Conservation (phyloP, 2,113 vertebrate species). For the Bombycilla garrulus region DNA sequence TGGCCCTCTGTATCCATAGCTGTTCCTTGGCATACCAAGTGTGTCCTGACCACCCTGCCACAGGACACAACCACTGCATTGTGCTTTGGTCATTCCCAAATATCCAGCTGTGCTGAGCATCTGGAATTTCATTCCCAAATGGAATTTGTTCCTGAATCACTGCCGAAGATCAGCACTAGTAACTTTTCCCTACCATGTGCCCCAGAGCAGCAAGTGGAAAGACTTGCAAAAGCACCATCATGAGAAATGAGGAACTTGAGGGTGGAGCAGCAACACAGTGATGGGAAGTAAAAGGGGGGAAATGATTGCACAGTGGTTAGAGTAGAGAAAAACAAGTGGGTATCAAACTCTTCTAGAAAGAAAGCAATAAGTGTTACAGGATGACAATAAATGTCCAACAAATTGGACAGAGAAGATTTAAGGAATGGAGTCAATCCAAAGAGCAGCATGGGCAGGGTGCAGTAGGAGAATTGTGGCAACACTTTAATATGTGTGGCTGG, state of each 20-base stretch:
- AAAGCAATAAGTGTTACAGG: background rate
- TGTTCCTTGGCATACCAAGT: background rate
- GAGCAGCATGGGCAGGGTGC: background rate
- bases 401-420: background rate
- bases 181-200: background rate
- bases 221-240: background rate
- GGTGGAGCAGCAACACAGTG: slow-evolving; percentile 2
- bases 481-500: background rate
- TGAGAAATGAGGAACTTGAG: slow-evolving; percentile 48
- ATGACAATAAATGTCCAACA: accelerated
- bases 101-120: background rate
- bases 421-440: background rate
- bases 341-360: background rate
- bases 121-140: background rate
- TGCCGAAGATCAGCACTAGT: background rate
- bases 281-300: slow-evolving; percentile 33
- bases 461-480: background rate
- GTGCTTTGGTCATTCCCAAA: background rate
- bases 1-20: background rate
- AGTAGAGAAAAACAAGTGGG: slow-evolving; percentile 25
- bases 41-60: background rate
- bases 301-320: slow-evolving; percentile 18
- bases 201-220: background rate
- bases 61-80: background rate
- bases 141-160: background rate